These are phyloP conservation scores for Endomychus coccineus DNA, from an alignment of 2,888 invertebrate genomes.

Conservation along the genomic window DNA sequence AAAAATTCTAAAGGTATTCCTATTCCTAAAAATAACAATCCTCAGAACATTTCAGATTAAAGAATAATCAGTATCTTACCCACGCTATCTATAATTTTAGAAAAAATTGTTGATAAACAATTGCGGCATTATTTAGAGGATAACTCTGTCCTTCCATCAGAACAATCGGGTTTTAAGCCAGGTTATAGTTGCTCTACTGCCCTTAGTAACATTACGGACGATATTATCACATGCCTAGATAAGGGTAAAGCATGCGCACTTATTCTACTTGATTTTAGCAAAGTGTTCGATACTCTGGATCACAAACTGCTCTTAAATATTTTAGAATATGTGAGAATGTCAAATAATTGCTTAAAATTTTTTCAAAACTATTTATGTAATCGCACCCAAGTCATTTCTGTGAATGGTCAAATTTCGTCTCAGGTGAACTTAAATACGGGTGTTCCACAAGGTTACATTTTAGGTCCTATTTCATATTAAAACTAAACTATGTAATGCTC, in stretches of 20 bases:
- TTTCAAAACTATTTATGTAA: no score
- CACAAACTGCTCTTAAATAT: no score
- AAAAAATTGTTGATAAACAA: slow-evolving; percentile 4
- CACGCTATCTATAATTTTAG: slow-evolving; percentile 4
- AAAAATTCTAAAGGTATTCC: slow-evolving; percentile 1
- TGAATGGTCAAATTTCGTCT: no score
- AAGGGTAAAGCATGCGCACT: background rate
- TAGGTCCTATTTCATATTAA: no score
- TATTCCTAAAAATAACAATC: slow-evolving; percentile 1
- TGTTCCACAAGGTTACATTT: no score
- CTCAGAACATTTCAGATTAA: background rate
- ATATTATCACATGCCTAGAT: background rate
- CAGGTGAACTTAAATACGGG: no score
- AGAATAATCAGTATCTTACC: slow-evolving; percentile 4
- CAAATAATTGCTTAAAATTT: no score
- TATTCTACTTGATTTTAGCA: slow-evolving; percentile 1
- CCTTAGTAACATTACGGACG: slow-evolving; percentile 5
- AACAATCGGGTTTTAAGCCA: slow-evolving; percentile 4
- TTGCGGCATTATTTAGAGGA: slow-evolving; percentile 1
- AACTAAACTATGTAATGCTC: no score
- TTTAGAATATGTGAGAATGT: no score
- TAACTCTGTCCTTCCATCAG: slow-evolving; percentile 1
- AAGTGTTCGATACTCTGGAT: no score
- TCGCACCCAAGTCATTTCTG: no score
- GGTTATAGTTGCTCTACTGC: slow-evolving; percentile 6